These are phyloP conservation scores for Drosophila dives DNA, from an alignment of 2,888 invertebrate species.

Conservation along the genomic window DNA sequence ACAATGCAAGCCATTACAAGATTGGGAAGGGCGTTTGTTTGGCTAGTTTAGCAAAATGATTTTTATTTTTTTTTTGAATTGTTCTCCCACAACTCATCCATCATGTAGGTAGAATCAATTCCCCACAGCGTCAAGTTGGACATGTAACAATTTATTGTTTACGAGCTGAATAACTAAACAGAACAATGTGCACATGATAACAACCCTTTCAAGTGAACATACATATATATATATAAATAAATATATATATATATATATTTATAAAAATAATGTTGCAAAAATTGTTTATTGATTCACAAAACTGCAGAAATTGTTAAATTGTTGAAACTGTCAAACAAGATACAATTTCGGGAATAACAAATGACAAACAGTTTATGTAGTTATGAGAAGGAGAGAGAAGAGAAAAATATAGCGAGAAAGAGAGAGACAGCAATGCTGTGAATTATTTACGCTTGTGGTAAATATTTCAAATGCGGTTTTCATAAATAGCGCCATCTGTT, in stretches of 20 bases:
- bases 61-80: slow-evolving; percentile 28
- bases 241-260: slow-evolving; percentile 44
- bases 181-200: slow-evolving; percentile 28
- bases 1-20: slow-evolving; percentile 9
- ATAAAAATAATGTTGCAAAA: slow-evolving; percentile 49
- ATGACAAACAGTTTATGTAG: slow-evolving; percentile 18
- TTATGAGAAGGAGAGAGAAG: background rate
- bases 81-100: slow-evolving; percentile 44
- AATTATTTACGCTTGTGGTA: slow-evolving; percentile 31
- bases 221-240: background rate
- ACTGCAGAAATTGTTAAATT: slow-evolving; percentile 16
- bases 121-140: slow-evolving; percentile 16
- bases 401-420: too few species aligned
- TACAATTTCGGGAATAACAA: background rate
- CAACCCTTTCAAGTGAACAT: slow-evolving; percentile 18
- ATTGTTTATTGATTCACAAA: slow-evolving; percentile 62
- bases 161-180: slow-evolving; percentile 30
- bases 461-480: slow-evolving; percentile 39
- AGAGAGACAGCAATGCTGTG: slow-evolving; percentile 2
- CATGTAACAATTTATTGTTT: slow-evolving; percentile 44
- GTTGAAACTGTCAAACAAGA: slow-evolving; percentile 13
- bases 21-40: slow-evolving; percentile 8
- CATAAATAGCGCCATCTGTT: background rate
- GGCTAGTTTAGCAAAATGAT: slow-evolving; percentile 19
- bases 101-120: slow-evolving; percentile 48